Conservation (phyloP, 2,113 vertebrate species). For the Sturnus vulgaris region DNA sequence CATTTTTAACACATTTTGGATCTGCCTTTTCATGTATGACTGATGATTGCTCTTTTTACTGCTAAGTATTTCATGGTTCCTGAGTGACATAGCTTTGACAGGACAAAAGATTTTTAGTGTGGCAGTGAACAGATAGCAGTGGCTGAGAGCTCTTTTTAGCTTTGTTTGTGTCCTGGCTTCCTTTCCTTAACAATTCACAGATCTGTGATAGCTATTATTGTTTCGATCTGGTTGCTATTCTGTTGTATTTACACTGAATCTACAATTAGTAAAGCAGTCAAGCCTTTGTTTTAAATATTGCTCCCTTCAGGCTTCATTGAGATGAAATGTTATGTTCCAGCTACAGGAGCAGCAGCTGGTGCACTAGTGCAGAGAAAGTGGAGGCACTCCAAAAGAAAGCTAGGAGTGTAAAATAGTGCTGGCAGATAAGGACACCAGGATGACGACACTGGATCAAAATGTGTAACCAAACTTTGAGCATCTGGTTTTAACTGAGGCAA, state of each 20-base stretch:
- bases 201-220: neutral
- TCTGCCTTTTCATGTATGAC: neutral
- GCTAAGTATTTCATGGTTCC: neutral
- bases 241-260: neutral
- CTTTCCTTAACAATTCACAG: neutral
- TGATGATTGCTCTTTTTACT: neutral
- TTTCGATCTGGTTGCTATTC: neutral
- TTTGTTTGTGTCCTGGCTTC: neutral
- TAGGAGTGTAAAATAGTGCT: neutral
- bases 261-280: neutral
- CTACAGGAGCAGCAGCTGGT: neutral
- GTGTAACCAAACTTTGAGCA: neutral
- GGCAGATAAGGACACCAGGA: neutral
- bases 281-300: neutral
- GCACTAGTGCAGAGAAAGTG: neutral
- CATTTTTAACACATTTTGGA: neutral
- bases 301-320: neutral
- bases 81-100: neutral
- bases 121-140: neutral
- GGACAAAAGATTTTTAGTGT: neutral
- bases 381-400: neutral
- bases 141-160: neutral
- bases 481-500: neutral
- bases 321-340: neutral
- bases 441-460: neutral